Evolutionary conservation across 2,888 invertebrate species (phyloP).

Genomic region (Lycia hirtaria): DNA sequence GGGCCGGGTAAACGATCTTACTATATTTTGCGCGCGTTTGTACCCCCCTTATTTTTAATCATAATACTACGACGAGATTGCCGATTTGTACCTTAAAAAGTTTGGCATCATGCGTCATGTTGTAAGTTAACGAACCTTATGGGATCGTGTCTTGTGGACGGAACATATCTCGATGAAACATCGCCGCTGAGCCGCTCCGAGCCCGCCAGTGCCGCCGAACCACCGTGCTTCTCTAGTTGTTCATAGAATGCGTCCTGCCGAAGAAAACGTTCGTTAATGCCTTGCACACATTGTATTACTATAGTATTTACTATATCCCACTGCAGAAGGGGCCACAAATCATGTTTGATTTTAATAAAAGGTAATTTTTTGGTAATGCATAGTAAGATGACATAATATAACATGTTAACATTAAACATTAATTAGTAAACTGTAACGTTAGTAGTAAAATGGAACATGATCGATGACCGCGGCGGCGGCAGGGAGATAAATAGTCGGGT

Average conservation of each 20-base stretch:
- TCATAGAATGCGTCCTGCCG: constrained; percentile 96
- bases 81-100: not conserved
- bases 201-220: constrained; percentile 85
- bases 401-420: too few relatives aligned
- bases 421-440: too few relatives aligned
- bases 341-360: too few relatives aligned
- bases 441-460: too few relatives aligned
- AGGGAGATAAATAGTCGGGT: too few relatives aligned
- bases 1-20: constrained; percentile 13
- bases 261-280: constrained; percentile 17
- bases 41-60: too few relatives aligned
- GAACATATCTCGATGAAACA: constrained; percentile 64
- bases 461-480: too few relatives aligned
- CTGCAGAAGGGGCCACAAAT: too few relatives aligned
- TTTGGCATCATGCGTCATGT: not conserved
- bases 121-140: constrained; percentile 52
- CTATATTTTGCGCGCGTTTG: not conserved
- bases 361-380: too few relatives aligned
- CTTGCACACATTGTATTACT: not conserved
- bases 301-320: too few relatives aligned
- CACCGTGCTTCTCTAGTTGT: constrained; percentile 92
- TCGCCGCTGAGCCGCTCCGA: constrained; percentile 71
- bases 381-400: too few relatives aligned
- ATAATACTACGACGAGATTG: not conserved
- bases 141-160: constrained; percentile 70